Evolutionary conservation across 2,797 vertebrate genomes (phyloP).

Genomic region (Clarias platycephalus): DNA sequence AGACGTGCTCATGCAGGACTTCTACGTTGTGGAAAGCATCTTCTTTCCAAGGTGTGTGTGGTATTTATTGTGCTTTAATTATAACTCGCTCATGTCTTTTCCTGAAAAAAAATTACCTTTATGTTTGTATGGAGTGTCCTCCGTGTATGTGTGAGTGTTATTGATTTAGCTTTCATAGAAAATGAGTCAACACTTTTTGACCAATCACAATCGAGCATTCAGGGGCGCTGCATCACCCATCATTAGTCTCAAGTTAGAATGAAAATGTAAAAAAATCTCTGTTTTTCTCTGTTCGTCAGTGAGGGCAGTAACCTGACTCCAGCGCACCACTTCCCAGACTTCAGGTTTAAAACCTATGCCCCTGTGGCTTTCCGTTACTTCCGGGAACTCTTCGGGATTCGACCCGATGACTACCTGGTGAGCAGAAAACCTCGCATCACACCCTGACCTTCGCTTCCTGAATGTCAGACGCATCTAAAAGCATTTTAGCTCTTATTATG

Average conservation of each 20-base stretch:
- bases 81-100: background rate
- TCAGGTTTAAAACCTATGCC: conserved; percentile 96
- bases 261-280: background rate
- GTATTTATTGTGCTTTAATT: background rate
- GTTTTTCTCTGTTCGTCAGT: conserved; percentile 66
- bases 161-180: background rate
- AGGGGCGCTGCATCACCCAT: background rate
- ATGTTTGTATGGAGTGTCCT: background rate
- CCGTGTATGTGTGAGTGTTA: background rate
- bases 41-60: conserved; percentile 89
- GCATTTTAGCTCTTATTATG: background rate
- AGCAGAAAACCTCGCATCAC: conserved; percentile 37
- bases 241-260: background rate
- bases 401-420: conserved; percentile 96
- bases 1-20: conserved; percentile 97
- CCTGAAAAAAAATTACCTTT: background rate
- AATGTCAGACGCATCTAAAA: background rate
- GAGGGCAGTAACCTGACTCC: conserved; percentile 98
- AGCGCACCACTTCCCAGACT: conserved; percentile 93
- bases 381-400: conserved; percentile 95
- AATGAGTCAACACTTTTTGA: background rate
- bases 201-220: background rate
- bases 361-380: conserved; percentile 97
- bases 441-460: background rate
- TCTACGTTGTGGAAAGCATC: conserved; percentile 97